These are phyloP conservation scores for Hippopotamus amphibius DNA, from an alignment of 2,113 vertebrate genomes.

Conservation along the genomic window DNA sequence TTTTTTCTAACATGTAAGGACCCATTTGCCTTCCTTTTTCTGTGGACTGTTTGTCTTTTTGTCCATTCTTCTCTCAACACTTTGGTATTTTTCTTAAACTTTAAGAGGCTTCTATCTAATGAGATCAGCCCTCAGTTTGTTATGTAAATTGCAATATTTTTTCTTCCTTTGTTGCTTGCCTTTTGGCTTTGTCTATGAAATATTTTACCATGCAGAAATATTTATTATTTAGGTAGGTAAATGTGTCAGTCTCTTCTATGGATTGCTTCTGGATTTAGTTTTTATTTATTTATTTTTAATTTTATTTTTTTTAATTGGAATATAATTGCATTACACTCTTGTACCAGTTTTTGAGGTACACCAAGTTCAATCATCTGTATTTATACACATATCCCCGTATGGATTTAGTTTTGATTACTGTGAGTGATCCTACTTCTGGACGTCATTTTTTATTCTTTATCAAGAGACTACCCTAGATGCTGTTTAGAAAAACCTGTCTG, in stretches of 20 bases:
- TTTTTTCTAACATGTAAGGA: neutral
- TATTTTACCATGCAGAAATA: neutral
- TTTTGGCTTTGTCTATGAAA: slow-evolving; percentile 22
- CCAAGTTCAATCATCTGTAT: no score
- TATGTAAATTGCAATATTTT: slow-evolving; percentile 4
- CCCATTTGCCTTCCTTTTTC: neutral
- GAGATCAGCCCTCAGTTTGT: neutral
- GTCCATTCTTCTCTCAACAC: slow-evolving; percentile 16
- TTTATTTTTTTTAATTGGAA: no score
- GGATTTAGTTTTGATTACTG: slow-evolving; percentile 48
- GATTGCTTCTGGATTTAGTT: slow-evolving; percentile 55
- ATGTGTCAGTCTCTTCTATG: neutral
- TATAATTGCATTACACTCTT: no score
- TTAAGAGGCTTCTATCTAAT: neutral
- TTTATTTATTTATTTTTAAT: neutral
- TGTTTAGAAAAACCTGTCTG: neutral
- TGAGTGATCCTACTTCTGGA: neutral
- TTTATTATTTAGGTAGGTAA: neutral
- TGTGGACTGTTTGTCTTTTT: neutral
- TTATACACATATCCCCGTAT: neutral
- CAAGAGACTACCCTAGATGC: neutral
- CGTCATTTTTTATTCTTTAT: slow-evolving; percentile 45
- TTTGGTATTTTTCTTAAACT: slow-evolving; percentile 30
- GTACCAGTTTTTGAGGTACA: no score
- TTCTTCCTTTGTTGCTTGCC: slow-evolving; percentile 8